Evolutionary conservation across 2,888 invertebrate species (phyloP), one percentile per base, ranked within the genome.

Genomic region (Apotomis turbidana): DNA sequence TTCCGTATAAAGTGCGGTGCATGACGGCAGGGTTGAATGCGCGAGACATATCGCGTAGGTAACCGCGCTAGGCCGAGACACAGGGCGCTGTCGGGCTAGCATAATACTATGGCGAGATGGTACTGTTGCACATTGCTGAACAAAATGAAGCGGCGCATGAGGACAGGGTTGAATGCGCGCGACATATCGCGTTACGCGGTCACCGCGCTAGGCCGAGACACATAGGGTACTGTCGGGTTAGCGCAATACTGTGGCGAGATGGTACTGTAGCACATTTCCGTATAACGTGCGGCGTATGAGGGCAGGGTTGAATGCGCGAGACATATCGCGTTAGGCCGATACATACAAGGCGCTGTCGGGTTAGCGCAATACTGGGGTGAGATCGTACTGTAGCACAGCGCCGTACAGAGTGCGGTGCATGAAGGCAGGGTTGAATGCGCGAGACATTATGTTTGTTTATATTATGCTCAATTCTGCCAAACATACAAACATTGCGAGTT

Each of bases 41-140:
- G 12, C 58, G 41, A 58, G n/a, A 58, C 12, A 58, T 41, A 58
- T 41, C 41, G 58, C 36, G 58, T 58, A n/a, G 58, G 58, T 58
- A n/a, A 58, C 3, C 58, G 58, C n/a, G 38, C 41, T 10, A 6
- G 12, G 44, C 13, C 6, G 41, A 1, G n/a, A 59, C 9, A 15
- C 27, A 55, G 44, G 8, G 8, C 2, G 1, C 15, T 15, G 15
- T 15, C 15, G 15, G 15, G 15, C 1, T 15, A 15, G 15, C 15
- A 15, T 1, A 15, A 15, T 15, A 15, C 15, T 15, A 1, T 15
- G 15, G 15, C 15, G 15, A 1, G 15, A 15, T 15, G 15, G 15
- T 15, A 15, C 15, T 15, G 15, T 15, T 0, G 15, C 15, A 15
- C 15, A 15, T 15, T 15, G 0, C 15, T 1, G 15, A 0, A 15